These are phyloP conservation scores for Spisula solida DNA, from an alignment of 2,888 invertebrate species.

Conservation along the genomic window DNA sequence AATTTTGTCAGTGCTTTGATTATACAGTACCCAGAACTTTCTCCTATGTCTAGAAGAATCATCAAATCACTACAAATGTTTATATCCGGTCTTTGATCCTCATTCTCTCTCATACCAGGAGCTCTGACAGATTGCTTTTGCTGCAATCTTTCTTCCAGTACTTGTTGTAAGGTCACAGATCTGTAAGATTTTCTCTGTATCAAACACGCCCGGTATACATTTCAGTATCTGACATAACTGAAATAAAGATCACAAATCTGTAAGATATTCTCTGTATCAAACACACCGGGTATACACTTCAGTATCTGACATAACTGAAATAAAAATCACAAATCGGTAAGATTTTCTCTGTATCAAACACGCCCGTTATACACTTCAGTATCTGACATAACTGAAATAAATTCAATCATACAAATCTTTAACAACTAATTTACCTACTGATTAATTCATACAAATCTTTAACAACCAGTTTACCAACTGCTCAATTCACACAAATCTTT, in stretches of 20 bases:
- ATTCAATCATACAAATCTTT: too few species aligned
- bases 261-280: conserved; percentile 92
- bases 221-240: conserved; percentile 92
- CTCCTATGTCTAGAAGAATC: too few species aligned
- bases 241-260: conserved; percentile 89
- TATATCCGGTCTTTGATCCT: neutral
- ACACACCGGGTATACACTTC: conserved; percentile 93
- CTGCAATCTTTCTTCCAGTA: conserved; percentile 94
- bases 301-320: conserved; percentile 90
- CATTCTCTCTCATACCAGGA: conserved; percentile 63
- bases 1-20: too few species aligned
- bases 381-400: conserved; percentile 90
- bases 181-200: conserved; percentile 92
- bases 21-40: too few species aligned
- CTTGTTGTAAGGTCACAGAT: conserved; percentile 93
- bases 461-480: too few species aligned
- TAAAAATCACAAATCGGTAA: conserved; percentile 91
- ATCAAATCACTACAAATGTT: too few species aligned
- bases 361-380: conserved; percentile 93
- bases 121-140: conserved; percentile 94
- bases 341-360: conserved; percentile 92
- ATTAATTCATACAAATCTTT: too few species aligned
- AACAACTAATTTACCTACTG: too few species aligned
- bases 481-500: too few species aligned
- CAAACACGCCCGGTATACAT: conserved; percentile 93